phyloP scores from a whole-genome alignment of 1,140 invertebrate genomes.

The Heliconius congener region DNA sequence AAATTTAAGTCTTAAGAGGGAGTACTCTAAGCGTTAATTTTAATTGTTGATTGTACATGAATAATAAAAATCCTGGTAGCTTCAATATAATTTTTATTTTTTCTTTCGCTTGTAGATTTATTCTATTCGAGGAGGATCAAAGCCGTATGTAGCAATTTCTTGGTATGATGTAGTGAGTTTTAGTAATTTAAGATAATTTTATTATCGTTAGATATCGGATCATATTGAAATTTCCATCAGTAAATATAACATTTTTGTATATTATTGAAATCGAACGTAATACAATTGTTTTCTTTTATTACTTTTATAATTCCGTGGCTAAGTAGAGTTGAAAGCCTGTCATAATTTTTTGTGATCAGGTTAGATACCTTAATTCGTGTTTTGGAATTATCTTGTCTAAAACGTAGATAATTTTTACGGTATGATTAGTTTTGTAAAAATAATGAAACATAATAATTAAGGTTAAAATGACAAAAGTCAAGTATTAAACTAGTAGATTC shows the following conservation, averaged over 20 bases:
- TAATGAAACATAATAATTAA: background rate
- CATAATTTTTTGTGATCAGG: background rate
- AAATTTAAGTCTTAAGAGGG: constrained; percentile 61
- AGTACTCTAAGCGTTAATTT: constrained; percentile 61
- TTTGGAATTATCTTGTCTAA: background rate
- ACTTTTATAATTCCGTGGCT: background rate
- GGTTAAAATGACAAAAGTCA: background rate
- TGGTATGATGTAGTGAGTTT: constrained; percentile 70
- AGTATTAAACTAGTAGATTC: no score
- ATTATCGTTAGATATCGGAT: constrained; percentile 42
- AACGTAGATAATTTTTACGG: background rate
- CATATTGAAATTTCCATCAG: background rate
- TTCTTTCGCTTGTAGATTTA: constrained; percentile 70
- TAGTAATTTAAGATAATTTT: constrained; percentile 63
- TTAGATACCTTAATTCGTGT: background rate
- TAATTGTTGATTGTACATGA: constrained; percentile 17
- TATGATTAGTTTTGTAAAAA: background rate
- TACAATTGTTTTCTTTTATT: background rate
- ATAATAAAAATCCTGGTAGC: constrained; percentile 60
- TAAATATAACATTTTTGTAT: background rate
- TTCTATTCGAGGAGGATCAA: constrained; percentile 68
- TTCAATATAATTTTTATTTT: constrained; percentile 54
- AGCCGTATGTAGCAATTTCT: constrained; percentile 60
- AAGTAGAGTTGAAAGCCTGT: background rate
- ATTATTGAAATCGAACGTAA: background rate